A percentile compares a stretch with the other conserved stretches of the same genome.
Conservation (phyloP, 2,113 vertebrate species). For the Cettia cetti region DNA sequence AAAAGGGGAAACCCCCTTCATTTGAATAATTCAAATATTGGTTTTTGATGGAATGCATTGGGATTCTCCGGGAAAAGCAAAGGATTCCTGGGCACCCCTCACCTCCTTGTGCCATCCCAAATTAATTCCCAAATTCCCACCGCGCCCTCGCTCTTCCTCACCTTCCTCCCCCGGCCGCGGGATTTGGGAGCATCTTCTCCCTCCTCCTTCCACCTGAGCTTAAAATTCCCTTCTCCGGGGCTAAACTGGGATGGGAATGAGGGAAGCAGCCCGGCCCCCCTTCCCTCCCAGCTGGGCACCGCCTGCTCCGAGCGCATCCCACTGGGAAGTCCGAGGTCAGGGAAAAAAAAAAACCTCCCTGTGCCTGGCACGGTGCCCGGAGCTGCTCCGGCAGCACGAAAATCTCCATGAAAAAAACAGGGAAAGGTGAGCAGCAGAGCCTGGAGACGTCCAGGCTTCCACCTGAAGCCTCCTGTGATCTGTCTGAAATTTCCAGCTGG, state of each 20-base stretch:
- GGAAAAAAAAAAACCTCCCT: not conserved
- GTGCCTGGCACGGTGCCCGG: not conserved
- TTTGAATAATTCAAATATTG: accelerated
- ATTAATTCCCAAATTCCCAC: not conserved
- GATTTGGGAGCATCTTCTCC: not conserved
- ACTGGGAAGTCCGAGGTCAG: not conserved
- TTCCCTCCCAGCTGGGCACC: not conserved
- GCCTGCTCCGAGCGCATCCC: not conserved
- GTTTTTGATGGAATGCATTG: accelerated
- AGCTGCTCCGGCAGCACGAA: accelerated
- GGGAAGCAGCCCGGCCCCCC: not conserved
- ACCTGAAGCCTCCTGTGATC: accelerated
- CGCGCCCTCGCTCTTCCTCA: not conserved
- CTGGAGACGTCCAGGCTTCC: accelerated
- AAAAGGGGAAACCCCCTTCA: not conserved
- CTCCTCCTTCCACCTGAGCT: not conserved
- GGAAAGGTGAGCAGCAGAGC: not conserved
- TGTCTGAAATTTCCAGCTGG: not conserved
- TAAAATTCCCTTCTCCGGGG: not conserved
- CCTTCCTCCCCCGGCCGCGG: not conserved
- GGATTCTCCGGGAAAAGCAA: not conserved
- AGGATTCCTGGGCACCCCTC: not conserved
- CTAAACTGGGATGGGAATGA: not conserved
- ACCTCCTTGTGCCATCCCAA: not conserved
- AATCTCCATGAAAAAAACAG: not conserved